Conservation (phyloP, 2,113 vertebrate species). For the Hippocampus comes region DNA sequence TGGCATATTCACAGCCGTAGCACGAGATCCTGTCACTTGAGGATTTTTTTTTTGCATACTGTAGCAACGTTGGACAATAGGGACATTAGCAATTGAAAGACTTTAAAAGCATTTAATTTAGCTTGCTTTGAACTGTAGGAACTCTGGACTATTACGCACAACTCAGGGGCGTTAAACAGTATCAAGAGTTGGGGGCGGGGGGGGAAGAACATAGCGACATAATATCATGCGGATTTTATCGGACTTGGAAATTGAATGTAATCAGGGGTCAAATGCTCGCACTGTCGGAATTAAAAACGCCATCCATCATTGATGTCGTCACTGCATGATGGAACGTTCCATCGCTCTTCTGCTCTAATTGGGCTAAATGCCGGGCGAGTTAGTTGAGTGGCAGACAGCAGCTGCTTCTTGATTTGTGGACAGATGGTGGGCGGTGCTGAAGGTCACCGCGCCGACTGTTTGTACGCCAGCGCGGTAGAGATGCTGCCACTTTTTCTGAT, state of each 20-base stretch:
- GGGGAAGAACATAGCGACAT: conserved; percentile 3
- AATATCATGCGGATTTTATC: conserved; percentile 4
- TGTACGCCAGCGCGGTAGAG: conserved; percentile 19
- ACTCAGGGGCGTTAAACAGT: conserved; percentile 9
- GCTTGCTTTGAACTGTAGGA: too few species aligned
- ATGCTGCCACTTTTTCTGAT: conserved; percentile 17
- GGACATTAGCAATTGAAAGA: too few species aligned
- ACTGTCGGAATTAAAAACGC: conserved; percentile 24
- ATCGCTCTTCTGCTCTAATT: conserved; percentile 60
- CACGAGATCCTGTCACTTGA: background rate
- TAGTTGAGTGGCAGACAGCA: conserved; percentile 65
- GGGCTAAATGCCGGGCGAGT: conserved; percentile 57
- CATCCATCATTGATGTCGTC: conserved; percentile 37
- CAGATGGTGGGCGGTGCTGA: conserved; percentile 64
- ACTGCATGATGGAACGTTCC: conserved; percentile 42
- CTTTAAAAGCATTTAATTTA: too few species aligned
- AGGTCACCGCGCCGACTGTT: conserved; percentile 53
- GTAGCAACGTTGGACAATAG: too few species aligned
- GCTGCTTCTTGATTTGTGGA: conserved; percentile 65
- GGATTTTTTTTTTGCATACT: too few species aligned
- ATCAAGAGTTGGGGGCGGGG: background rate
- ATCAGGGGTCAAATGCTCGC: conserved; percentile 14
- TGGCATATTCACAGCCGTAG: background rate
- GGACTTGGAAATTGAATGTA: conserved; percentile 23
- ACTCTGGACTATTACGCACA: too few species aligned